phyloP scores from a whole-genome alignment of 1,140 invertebrate genomes.

The Forficula auricularia region DNA sequence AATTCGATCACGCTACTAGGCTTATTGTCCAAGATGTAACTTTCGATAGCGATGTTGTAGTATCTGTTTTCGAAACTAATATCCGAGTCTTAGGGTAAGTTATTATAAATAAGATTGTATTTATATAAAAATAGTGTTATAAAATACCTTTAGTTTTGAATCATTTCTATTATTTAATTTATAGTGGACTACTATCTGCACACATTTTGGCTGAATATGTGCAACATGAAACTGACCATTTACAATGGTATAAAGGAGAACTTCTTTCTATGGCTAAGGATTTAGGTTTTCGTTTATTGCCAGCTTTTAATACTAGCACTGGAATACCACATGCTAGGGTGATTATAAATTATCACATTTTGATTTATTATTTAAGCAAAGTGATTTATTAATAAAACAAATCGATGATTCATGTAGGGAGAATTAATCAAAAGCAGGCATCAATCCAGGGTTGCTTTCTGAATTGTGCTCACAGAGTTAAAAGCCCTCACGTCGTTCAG shows the following conservation, averaged over 20 bases:
- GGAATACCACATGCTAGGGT: conserved; percentile 90
- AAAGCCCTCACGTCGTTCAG: too few relatives aligned
- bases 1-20: conserved; percentile 83
- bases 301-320: conserved; percentile 93
- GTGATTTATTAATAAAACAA: conserved; percentile 2
- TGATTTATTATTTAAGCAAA: conserved; percentile 1
- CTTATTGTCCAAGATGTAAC: conserved; percentile 68
- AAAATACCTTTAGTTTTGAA: neutral
- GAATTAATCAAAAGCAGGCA: too few relatives aligned
- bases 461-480: too few relatives aligned
- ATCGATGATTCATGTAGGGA: too few relatives aligned
- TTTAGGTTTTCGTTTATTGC: conserved; percentile 75
- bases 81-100: conserved; percentile 85
- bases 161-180: conserved; percentile 18
- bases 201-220: conserved; percentile 76
- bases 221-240: conserved; percentile 49
- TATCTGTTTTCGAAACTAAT: conserved; percentile 97
- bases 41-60: conserved; percentile 88
- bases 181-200: conserved; percentile 74
- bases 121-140: neutral
- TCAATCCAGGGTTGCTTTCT: too few relatives aligned
- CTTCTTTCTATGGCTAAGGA: conserved; percentile 80
- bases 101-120: neutral
- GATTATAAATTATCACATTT: conserved; percentile 20
- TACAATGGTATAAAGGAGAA: conserved; percentile 86